A percentile compares a stretch with the other conserved stretches of the same genome.
These are phyloP conservation scores for Gadopsis marmoratus DNA, from an alignment of 2,797 vertebrate species.

Conservation along the genomic window DNA sequence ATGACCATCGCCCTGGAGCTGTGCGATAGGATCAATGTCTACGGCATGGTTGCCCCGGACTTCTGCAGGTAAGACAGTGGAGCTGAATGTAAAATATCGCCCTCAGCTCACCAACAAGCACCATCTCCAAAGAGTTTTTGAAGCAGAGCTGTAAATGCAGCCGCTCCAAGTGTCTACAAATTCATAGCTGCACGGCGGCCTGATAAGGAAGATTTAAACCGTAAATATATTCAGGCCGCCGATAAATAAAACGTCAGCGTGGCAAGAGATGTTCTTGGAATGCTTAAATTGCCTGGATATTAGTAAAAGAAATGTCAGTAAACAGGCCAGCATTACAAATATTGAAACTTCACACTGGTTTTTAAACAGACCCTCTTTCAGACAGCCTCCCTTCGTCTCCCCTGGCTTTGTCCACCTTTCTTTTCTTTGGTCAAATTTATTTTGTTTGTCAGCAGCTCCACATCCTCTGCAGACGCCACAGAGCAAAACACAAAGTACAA, in stretches of 20 bases:
- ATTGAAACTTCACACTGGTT: neutral
- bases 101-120: neutral
- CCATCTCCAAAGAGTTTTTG: neutral
- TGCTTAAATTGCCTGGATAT: constrained; percentile 28
- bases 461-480: constrained; percentile 13
- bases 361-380: neutral
- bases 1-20: constrained; percentile 98
- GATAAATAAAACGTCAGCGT: constrained; percentile 55
- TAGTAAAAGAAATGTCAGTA: neutral
- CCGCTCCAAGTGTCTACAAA: constrained; percentile 20
- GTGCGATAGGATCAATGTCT: constrained; percentile 96
- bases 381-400: neutral
- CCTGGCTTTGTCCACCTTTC: constrained; percentile 2
- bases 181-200: constrained; percentile 20
- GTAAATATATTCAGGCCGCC: constrained; percentile 43
- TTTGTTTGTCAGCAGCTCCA: constrained; percentile 11
- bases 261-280: constrained; percentile 36
- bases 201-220: constrained; percentile 52
- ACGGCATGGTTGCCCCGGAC: constrained; percentile 98
- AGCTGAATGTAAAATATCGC: constrained; percentile 41
- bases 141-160: neutral
- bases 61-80: constrained; percentile 93
- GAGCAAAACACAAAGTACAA: neutral
- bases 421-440: constrained; percentile 6
- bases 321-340: neutral